Base-by-base conservation (phyloP, 1,140 invertebrate genomes). In the Magallana gigas region DNA sequence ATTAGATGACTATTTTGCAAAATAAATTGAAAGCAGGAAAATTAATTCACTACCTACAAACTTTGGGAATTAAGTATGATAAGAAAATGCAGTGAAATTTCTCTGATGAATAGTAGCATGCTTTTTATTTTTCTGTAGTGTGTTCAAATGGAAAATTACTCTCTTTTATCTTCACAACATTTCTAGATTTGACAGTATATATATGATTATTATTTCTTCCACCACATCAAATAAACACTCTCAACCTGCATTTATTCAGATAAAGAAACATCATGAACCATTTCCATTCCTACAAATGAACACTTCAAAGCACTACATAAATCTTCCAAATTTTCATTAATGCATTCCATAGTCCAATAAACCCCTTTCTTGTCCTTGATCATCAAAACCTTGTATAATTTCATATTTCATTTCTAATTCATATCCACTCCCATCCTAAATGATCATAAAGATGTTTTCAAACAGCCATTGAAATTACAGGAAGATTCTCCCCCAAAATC, bases 261-360 rank as follows among this genome's bases (percentile, higher is more conserved):
- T 29, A 29, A 76, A 76, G 23, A 23, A 76, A 76, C 18, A 12
- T 29, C 68, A 76, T 76, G 23, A 76, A 29, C 68, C 68, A 76
- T 76, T 76, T 76, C 36, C 68, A 76, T 76, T 76, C 68, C 23
- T 76, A 76, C 68, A 76, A 48, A 76, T 76, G 23, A 76, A 76
- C 36, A 48, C 68, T 76, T 76, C 68, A 76, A 76, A 76, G 68
- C 23, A 36, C 23, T 5, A 11, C 12, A 29, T 76, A 76, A 76
- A 76, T 76, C 68, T 76, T 76, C 23, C 68, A 76, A 76, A 76
- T 29, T 76, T 71, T 23, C 68, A 76, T 76, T 76, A 76, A 76
- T 76, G 68, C 36, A 29, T 71, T 76, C 68, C 18, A 12, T 29
- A 76, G 23, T 29, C 68, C 9, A 48, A 76, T 76, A 76, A 36